These are phyloP conservation scores for Halcyon leucocephala DNA, from an alignment of 2,797 vertebrate genomes.

Conservation along the genomic window DNA sequence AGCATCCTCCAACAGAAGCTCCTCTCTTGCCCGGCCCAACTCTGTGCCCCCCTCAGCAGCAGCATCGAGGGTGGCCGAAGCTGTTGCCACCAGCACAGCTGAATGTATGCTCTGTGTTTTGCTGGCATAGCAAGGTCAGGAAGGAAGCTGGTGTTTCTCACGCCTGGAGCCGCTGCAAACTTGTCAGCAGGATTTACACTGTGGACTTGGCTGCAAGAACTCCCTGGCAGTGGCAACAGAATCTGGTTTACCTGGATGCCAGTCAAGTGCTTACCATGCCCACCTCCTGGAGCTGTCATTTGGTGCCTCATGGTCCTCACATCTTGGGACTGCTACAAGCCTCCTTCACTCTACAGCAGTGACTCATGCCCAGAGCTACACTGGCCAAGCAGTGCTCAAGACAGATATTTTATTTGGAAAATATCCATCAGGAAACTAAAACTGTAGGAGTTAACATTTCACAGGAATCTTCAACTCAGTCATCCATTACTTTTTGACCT, in stretches of 20 bases:
- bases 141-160: not conserved
- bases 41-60: not conserved
- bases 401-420: not conserved
- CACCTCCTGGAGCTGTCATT: not conserved
- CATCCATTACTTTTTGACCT: not conserved
- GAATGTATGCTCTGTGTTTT: fast-evolving
- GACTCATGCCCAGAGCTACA: not conserved
- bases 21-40: fast-evolving
- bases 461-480: not conserved
- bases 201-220: not conserved
- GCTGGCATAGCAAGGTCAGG: not conserved
- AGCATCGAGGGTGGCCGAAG: not conserved
- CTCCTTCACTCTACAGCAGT: not conserved
- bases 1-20: fast-evolving
- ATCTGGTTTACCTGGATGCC: not conserved
- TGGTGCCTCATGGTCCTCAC: fast-evolving
- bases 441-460: not conserved
- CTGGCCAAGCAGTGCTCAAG: not conserved
- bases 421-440: not conserved
- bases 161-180: not conserved
- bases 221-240: not conserved
- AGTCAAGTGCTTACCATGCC: not conserved
- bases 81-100: fast-evolving
- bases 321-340: not conserved
- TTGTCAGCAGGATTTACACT: not conserved